Evolutionary conservation across 2,113 vertebrate species (phyloP), one percentile per base, ranked within the genome.

Genomic region (Syngnathus scovelli): DNA sequence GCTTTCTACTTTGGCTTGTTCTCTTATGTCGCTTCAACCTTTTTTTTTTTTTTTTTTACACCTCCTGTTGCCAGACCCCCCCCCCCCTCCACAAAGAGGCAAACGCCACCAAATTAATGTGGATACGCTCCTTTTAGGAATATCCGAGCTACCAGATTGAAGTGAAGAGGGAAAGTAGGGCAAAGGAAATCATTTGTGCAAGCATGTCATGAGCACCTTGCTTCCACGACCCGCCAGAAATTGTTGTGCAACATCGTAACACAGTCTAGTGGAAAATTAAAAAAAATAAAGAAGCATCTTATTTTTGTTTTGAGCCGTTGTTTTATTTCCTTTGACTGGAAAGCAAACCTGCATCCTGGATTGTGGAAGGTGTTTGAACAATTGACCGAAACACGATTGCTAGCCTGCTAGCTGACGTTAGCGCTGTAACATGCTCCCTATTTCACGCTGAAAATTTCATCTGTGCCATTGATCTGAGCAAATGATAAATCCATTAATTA

Each of bases 41-140:
- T 74, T 81, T 82, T 85, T 81, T 82, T 83, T 80, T 66, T 77
- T 74, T 81, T 82, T 85, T 83, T 80, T 66, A 78, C 69, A 78
- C 76, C 74, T 81, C 48, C 37, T 51, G 18, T 4, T 51, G 79
- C 83, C 81, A 86, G 82, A 60, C 69, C 72, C 72, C 61, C 71
- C 73, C 77, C 67, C 41, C 18, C 64, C 61, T 44, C 8, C 59
- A 39, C 13, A 13, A 56, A 61, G 60, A 33, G 19, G 43, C 80
- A 80, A 72, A 84, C 68, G 80, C 67, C 69, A 78, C 69, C 65
- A 86, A 82, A 88, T 86, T 85, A 88, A 81, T 73, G 64, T 67
- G 81, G 82, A 83, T 87, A 88, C 81, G 83, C 71, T 69, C 76
- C 87, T 87, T 79, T 59, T 16, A 77, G 83, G 80, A 82, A 82